These are phyloP conservation scores for Canis aureus DNA, from an alignment of 2,113 vertebrate species.

Conservation along the genomic window DNA sequence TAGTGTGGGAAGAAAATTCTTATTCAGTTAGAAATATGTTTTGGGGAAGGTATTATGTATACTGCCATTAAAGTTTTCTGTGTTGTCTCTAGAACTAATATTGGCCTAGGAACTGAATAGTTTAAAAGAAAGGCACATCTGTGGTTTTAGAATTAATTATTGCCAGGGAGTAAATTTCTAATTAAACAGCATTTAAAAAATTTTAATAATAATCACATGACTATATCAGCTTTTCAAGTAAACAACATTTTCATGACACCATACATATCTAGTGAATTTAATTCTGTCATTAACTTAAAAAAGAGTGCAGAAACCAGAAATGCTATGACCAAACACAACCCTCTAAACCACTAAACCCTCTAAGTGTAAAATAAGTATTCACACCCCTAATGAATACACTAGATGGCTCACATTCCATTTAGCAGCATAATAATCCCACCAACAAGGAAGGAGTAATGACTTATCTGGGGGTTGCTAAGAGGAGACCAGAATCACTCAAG, in stretches of 20 bases:
- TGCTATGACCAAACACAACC: neutral
- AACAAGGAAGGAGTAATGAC: neutral
- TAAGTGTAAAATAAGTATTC: slow-evolving; percentile 54
- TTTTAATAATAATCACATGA: slow-evolving; percentile 54
- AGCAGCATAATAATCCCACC: slow-evolving; percentile 30
- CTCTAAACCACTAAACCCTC: neutral
- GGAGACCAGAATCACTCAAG: neutral
- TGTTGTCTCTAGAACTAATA: slow-evolving; percentile 50
- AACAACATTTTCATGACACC: slow-evolving; percentile 43
- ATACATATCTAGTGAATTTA: neutral
- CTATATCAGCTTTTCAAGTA: neutral
- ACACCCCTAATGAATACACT: slow-evolving; percentile 73
- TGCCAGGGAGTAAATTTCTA: slow-evolving; percentile 39
- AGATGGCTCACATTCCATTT: slow-evolving; percentile 76
- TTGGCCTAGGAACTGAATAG: slow-evolving; percentile 33
- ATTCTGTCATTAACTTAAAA: slow-evolving; percentile 32
- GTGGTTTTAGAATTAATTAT: slow-evolving; percentile 44
- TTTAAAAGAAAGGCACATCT: neutral
- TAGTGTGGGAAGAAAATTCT: slow-evolving; percentile 42
- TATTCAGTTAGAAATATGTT: slow-evolving; percentile 4
- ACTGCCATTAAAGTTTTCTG: slow-evolving; percentile 37
- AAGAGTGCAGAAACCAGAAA: neutral
- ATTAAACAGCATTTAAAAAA: slow-evolving; percentile 8
- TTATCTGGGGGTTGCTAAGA: neutral
- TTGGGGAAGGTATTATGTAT: neutral